phyloP scores from a whole-genome alignment of 2,113 vertebrate genomes.

The Chloroceryle aenea region DNA sequence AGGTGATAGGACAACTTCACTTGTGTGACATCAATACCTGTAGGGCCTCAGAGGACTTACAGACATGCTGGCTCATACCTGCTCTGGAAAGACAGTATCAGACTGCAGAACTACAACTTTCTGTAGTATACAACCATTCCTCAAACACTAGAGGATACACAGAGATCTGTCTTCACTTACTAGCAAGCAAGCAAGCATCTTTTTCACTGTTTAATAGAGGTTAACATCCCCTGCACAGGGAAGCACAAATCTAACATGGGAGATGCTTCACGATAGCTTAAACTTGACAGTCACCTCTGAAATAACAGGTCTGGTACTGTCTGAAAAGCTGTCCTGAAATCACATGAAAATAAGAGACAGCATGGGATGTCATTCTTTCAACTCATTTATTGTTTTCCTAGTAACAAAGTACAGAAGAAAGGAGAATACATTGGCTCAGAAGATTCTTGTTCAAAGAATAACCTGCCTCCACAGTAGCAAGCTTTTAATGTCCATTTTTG shows the following conservation, averaged over 20 bases:
- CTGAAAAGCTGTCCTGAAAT: background rate
- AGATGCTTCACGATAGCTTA: background rate
- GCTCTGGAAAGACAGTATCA: background rate
- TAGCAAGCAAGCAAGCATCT: background rate
- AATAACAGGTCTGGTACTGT: background rate
- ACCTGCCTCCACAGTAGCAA: background rate
- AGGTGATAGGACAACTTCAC: background rate
- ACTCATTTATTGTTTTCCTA: background rate
- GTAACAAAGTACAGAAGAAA: background rate
- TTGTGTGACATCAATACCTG: too few species aligned
- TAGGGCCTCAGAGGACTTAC: background rate
- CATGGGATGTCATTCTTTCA: background rate
- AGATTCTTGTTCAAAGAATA: background rate
- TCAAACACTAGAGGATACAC: background rate
- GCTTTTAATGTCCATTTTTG: background rate
- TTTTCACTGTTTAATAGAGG: background rate
- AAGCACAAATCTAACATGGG: background rate
- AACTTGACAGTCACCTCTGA: background rate
- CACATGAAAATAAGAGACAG: background rate
- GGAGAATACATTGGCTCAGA: background rate
- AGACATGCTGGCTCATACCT: background rate
- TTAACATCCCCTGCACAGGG: background rate
- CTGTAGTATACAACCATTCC: background rate
- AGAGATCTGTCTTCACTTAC: background rate
- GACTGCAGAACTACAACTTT: background rate